These are phyloP conservation scores for Apogon talboti DNA, from an alignment of 2,797 vertebrate species.

Conservation along the genomic window DNA sequence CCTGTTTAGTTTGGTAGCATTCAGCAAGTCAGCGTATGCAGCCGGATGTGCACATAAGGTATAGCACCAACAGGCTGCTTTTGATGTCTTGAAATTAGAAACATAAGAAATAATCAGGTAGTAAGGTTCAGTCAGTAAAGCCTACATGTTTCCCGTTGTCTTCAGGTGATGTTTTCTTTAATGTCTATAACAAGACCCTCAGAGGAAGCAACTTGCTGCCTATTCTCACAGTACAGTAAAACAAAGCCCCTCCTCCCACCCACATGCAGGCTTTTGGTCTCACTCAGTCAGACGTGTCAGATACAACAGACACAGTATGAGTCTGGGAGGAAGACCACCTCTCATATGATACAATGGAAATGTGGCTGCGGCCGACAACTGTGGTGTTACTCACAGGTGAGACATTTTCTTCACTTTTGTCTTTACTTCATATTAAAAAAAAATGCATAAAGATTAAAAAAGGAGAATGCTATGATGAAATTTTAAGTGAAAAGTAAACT, in stretches of 20 bases:
- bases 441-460: not conserved
- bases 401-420: not conserved
- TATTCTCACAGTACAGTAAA: conserved; percentile 7
- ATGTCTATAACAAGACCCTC: not conserved
- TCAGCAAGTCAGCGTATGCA: conserved; percentile 14
- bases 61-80: not conserved
- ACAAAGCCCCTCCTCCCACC: conserved; percentile 42
- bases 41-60: not conserved
- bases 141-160: conserved; percentile 39
- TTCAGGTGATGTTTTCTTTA: conserved; percentile 5
- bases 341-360: conserved; percentile 51
- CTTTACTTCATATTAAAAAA: conserved; percentile 3
- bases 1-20: not conserved
- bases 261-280: conserved; percentile 20
- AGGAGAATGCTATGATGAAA: no score
- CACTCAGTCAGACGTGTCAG: conserved; percentile 1
- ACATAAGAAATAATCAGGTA: not conserved
- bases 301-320: conserved; percentile 50
- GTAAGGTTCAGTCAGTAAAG: conserved; percentile 6
- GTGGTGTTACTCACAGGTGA: conserved; percentile 68
- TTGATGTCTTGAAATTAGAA: not conserved
- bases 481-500: no score
- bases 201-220: not conserved
- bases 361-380: conserved; percentile 29
- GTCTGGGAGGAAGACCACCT: conserved; percentile 37